Evolutionary conservation across 2,797 vertebrate genomes (phyloP), one percentile per base, ranked within the genome.

Genomic region (Trachurus trachurus): DNA sequence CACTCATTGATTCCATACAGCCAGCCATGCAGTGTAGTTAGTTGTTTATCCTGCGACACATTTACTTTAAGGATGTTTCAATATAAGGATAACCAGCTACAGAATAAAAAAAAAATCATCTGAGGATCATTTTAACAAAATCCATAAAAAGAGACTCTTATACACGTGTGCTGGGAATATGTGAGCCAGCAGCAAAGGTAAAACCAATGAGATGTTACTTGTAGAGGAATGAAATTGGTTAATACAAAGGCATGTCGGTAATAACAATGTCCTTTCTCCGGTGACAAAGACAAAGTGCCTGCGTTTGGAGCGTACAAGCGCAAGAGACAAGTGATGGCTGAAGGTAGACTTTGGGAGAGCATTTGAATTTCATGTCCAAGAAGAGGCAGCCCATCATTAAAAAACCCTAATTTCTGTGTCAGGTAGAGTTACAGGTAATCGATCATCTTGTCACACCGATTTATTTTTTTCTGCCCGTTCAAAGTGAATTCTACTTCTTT

Each of bases 281-380:
- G 92, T 97, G 97, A 98, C 97, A 97, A 96, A 98, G 97, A 98
- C 96, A 97, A 97, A 97, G 97, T 96, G 96, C 96, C 95, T 96
- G 96, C 95, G 89, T 96, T 96, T 94, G 95, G 96, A 95, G 95
- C 95, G 94, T 96, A 96, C 95, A 93, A 95, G 94, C 94, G 94
- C 92, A 82, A 89, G 94, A 96, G 95, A 96, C 94, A 85, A 96
- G 94, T 96, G 96, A 97, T 93, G 96, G 96, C 96, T 95, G 91
- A 93, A 95, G 95, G 96, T 96, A 96, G 95, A 95, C 96, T 96
- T 96, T 95, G 94, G 94, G 96, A 96, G 96, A 97, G 96, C 96
- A 96, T 97, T 96, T 97, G 96, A 97, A 97, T 97, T 97, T 96
- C 95, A 96, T 96, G 96, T 96, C 96, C 96, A 96, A 94, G 94